Conservation (phyloP, 1,140 invertebrate species). For the Drosophila nikananu region DNA sequence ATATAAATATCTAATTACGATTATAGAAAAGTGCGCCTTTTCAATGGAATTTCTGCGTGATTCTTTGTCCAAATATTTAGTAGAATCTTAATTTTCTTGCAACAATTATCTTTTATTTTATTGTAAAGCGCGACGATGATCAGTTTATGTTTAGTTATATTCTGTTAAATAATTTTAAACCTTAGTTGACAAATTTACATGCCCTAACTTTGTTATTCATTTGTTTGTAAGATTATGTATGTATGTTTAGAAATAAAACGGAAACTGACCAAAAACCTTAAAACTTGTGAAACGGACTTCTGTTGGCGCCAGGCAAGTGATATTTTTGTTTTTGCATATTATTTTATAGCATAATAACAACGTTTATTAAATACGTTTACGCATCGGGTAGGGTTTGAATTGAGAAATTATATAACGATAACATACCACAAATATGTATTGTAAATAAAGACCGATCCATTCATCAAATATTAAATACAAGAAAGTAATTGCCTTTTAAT, state of each 20-base stretch:
- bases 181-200: conserved; percentile 62
- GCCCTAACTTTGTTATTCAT: conserved; percentile 58
- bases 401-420: conserved; percentile 13
- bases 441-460: conserved; percentile 34
- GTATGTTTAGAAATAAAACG: conserved; percentile 60
- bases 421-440: conserved; percentile 41
- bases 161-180: conserved; percentile 80
- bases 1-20: conserved; percentile 31
- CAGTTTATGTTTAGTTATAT: conserved; percentile 59
- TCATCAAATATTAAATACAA: conserved; percentile 28
- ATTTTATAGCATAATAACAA: conserved; percentile 5
- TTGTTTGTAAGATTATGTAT: conserved; percentile 57
- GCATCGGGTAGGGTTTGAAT: conserved; percentile 60
- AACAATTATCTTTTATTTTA: conserved; percentile 20
- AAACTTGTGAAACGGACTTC: conserved; percentile 13
- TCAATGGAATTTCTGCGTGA: conserved; percentile 65
- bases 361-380: conserved; percentile 17
- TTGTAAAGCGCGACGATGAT: conserved; percentile 33
- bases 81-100: conserved; percentile 38
- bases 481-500: conserved; percentile 4
- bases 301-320: conserved; percentile 51
- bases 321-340: conserved; percentile 50
- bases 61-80: conserved; percentile 76
- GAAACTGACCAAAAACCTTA: conserved; percentile 44
- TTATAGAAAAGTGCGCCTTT: conserved; percentile 41